Evolutionary conservation across 1,140 invertebrate genomes (phyloP).

Genomic region (Orius laevigatus): DNA sequence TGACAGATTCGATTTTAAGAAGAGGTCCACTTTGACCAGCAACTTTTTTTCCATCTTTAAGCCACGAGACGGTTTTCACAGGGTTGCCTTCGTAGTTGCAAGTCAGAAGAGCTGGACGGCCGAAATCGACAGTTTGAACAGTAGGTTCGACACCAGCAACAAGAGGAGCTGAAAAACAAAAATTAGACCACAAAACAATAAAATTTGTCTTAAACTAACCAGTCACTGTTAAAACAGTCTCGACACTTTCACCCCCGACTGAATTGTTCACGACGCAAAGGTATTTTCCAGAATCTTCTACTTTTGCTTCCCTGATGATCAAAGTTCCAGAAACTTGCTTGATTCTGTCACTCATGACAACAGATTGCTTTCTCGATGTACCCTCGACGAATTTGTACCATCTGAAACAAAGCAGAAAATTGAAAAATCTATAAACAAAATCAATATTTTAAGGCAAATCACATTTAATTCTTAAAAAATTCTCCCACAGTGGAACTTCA

Average conservation of each 20-base stretch:
- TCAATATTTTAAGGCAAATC: not conserved
- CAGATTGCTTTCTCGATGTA: conserved; percentile 62
- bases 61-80: conserved; percentile 75
- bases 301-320: conserved; percentile 76
- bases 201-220: conserved; percentile 27
- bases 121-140: conserved; percentile 83
- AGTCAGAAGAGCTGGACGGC: conserved; percentile 72
- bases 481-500: not conserved
- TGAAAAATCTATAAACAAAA: not conserved
- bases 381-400: conserved; percentile 88
- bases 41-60: conserved; percentile 77
- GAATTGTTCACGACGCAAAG: conserved; percentile 87
- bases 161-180: conserved; percentile 47
- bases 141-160: conserved; percentile 74
- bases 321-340: conserved; percentile 88
- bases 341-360: conserved; percentile 67
- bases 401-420: conserved; percentile 39
- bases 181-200: conserved; percentile 1
- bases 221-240: conserved; percentile 81
- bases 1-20: conserved; percentile 72
- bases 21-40: conserved; percentile 54
- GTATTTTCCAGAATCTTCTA: conserved; percentile 86
- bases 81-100: conserved; percentile 82
- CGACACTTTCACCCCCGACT: conserved; percentile 79
- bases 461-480: conserved; percentile 1